Conservation (phyloP, 2,797 vertebrate genomes). For the Antennarius maculatus region DNA sequence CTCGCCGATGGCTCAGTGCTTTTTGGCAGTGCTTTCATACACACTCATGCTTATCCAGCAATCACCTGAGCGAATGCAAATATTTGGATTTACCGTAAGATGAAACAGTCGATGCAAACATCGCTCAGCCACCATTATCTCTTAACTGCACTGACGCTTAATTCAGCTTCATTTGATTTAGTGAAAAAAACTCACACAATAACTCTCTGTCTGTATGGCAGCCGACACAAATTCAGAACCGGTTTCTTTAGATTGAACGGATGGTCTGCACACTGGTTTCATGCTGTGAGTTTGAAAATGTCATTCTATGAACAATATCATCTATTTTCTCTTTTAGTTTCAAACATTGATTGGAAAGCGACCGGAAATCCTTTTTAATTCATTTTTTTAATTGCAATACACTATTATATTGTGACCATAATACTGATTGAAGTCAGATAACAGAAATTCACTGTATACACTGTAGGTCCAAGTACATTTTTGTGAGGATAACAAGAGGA, state of each 20-base stretch:
- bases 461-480: neutral
- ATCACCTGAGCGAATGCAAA: slow-evolving; percentile 48
- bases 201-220: neutral
- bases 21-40: slow-evolving; percentile 46
- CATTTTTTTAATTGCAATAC: too few species aligned
- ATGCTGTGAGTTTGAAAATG: neutral
- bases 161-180: slow-evolving; percentile 29
- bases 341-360: slow-evolving; percentile 3
- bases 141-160: slow-evolving; percentile 3
- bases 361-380: neutral
- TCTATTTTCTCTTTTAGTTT: slow-evolving; percentile 3
- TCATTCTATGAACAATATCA: neutral
- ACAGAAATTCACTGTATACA: neutral
- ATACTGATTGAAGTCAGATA: neutral
- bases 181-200: slow-evolving; percentile 7
- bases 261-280: neutral
- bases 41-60: slow-evolving; percentile 49
- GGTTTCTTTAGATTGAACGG: too few species aligned
- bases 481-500: neutral
- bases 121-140: slow-evolving; percentile 9
- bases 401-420: neutral
- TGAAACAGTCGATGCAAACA: neutral
- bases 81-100: slow-evolving; percentile 35
- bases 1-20: slow-evolving; percentile 44
- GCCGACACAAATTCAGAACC: slow-evolving; percentile 13